Evolutionary conservation across 1,140 invertebrate genomes (phyloP), one percentile per base, ranked within the genome.

Genomic region (Drosophila melanica): DNA sequence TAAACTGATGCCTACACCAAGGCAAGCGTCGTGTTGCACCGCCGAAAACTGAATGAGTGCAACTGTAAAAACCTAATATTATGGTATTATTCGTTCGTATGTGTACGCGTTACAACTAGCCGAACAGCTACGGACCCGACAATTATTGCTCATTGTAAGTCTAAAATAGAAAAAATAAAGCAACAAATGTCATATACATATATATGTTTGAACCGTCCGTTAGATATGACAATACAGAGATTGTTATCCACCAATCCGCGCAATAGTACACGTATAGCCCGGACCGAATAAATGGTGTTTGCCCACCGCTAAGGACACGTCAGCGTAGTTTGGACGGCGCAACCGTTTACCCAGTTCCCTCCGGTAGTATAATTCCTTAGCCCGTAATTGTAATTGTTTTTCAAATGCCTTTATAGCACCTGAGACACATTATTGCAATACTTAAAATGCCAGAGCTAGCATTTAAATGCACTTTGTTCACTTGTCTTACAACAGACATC

Each of bases 31-130:
- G 42, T 14, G 41, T 75, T 66, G 60, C 60, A 66, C 50, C 33
- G 48, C 48, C 68, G 11, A 75, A 55, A 72, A 60, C 73, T 18
- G 35, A 75, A 65, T 66, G 73, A 66, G 27, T 72, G 73, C 60
- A 72, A 39, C 42, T n/a, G 57, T 33, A 63, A 45, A 48, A 6
- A 35, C n/a, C 42, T 48, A 35, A 55, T 57, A 48, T 20, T 57
- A 69, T 39, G 8, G 41, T 18, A 45, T 10, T 10, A 30, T 20
- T 27, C 33, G 11, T 6, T 14, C 41, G 33, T 4, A n/a, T 20
- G 51, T 39, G 16, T 11, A 20, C 3, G 35, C 12, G 7, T 14
- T 4, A 8, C 16, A n/a, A 12, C n/a, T 14, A 20, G 18, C 27
- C 33, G 16, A 41, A 44, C 30, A 59, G 30, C 27, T 54, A 37